These are phyloP conservation scores for Entomobrya proxima DNA, from an alignment of 2,888 invertebrate genomes.

Conservation along the genomic window DNA sequence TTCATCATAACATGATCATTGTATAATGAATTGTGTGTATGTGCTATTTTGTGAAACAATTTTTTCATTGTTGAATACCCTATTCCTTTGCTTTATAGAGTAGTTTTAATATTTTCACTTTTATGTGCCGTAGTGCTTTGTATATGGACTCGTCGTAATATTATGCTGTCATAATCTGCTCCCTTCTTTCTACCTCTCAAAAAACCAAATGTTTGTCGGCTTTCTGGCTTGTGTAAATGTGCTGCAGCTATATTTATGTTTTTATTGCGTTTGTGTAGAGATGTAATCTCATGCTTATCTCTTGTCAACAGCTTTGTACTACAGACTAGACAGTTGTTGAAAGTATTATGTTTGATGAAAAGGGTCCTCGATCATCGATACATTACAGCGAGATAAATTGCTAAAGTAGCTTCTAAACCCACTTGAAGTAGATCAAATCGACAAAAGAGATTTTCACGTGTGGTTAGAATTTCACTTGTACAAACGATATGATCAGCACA, in stretches of 20 bases:
- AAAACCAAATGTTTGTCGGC: constrained; percentile 47
- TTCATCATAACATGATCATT: constrained; percentile 24
- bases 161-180: neutral
- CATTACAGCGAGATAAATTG: neutral
- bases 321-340: constrained; percentile 48
- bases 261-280: constrained; percentile 10
- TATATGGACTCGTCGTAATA: neutral
- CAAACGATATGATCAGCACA: neutral
- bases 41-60: constrained; percentile 2
- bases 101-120: constrained; percentile 29
- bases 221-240: constrained; percentile 43
- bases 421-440: neutral
- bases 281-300: constrained; percentile 67
- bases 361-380: neutral
- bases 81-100: no score
- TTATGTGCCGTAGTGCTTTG: neutral
- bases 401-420: neutral
- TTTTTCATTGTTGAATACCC: constrained; percentile 34
- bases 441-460: neutral
- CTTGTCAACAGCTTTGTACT: constrained; percentile 69
- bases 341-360: neutral
- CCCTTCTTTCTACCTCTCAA: neutral
- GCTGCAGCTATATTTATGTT: constrained; percentile 15
- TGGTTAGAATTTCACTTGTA: no score
- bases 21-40: neutral